These are phyloP conservation scores for Tolypeutes matacus DNA, from an alignment of 2,797 vertebrate species.

Conservation along the genomic window DNA sequence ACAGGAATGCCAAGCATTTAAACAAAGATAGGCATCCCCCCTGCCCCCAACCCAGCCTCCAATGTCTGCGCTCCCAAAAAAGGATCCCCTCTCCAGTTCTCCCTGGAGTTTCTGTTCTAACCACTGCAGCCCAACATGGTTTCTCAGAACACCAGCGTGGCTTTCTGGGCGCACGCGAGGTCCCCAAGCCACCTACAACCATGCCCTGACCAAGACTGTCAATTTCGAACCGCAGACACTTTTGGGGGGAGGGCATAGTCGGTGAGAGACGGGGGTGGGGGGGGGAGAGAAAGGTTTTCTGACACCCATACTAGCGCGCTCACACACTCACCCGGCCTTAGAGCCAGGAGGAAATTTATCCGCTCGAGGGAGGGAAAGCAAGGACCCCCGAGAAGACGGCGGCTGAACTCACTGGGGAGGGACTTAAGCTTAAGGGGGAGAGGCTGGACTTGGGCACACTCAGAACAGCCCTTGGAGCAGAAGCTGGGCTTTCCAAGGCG, in stretches of 20 bases:
- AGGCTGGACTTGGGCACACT: conserved; percentile 57
- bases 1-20: conserved; percentile 75
- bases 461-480: conserved; percentile 35
- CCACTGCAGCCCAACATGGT: conserved; percentile 78
- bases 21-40: conserved; percentile 69
- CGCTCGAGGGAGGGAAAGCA: not conserved
- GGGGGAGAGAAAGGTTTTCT: not conserved
- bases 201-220: conserved; percentile 67
- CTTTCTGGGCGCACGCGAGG: conserved; percentile 51
- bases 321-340: not conserved
- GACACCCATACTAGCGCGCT: not conserved
- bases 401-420: conserved; percentile 17
- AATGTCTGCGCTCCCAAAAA: conserved; percentile 70
- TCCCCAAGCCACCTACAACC: not conserved
- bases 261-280: too few relatives aligned
- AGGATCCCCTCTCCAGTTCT: conserved; percentile 64
- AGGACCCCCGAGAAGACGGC: not conserved
- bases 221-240: conserved; percentile 60
- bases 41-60: not conserved
- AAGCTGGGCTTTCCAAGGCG: conserved; percentile 81
- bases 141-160: conserved; percentile 76
- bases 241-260: not conserved
- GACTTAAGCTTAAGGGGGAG: conserved; percentile 55
- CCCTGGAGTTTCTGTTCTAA: conserved; percentile 80
- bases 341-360: conserved; percentile 1